Percentiles rank a stretch among this genome's conserved stretches.
phyloP scores from a whole-genome alignment of 2,888 invertebrate genomes.

The Leptinotarsa rubiginosa region DNA sequence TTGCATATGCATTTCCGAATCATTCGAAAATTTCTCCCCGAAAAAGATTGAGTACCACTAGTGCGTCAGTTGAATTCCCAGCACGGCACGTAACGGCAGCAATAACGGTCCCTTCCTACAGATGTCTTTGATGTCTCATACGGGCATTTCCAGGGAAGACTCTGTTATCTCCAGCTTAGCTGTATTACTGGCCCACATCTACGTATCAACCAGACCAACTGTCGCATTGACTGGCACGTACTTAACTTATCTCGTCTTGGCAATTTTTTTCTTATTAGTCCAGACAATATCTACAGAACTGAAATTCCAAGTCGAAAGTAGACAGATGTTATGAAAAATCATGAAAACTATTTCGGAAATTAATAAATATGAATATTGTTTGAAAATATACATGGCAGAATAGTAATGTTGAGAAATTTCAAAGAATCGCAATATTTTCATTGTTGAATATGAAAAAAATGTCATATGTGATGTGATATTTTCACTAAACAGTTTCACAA shows the following conservation, averaged over 20 bases:
- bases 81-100: background rate
- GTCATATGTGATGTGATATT: no score
- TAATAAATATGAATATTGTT: no score
- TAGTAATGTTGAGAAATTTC: no score
- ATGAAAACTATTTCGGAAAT: no score
- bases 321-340: background rate
- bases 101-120: background rate
- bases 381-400: no score
- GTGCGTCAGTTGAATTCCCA: background rate
- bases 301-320: background rate
- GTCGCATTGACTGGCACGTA: background rate
- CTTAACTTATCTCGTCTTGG: slow-evolving; percentile 1
- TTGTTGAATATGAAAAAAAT: no score
- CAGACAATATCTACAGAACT: background rate
- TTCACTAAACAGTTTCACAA: no score
- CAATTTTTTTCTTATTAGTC: background rate
- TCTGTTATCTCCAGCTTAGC: slow-evolving; percentile 1
- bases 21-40: background rate
- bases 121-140: background rate
- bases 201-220: background rate
- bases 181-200: background rate
- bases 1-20: background rate
- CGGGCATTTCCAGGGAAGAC: background rate
- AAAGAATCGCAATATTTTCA: no score
- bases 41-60: background rate